phyloP scores from a whole-genome alignment of 2,797 vertebrate genomes.

The Dipus sagitta region DNA sequence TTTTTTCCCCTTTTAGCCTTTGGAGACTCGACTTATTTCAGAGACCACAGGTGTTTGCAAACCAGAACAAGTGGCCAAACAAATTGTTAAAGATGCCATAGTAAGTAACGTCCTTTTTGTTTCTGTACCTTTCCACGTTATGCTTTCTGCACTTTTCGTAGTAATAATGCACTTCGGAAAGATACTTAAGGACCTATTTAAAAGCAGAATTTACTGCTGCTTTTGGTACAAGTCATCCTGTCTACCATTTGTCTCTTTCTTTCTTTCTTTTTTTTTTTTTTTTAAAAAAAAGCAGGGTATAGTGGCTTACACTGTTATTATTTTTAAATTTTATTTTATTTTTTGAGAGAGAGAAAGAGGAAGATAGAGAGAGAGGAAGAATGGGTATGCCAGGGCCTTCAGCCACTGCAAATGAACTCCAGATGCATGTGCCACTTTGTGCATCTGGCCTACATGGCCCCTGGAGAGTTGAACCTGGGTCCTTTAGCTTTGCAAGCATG shows the following conservation, averaged over 20 bases:
- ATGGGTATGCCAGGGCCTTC: too few relatives aligned
- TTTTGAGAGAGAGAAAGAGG: too few relatives aligned
- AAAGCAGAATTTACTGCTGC: background rate
- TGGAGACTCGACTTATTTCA: constrained; percentile 97
- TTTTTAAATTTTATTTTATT: background rate
- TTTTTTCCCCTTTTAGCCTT: constrained; percentile 88
- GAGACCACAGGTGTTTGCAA: constrained; percentile 96
- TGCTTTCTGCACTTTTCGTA: background rate
- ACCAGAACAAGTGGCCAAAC: constrained; percentile 97
- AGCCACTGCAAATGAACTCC: too few relatives aligned
- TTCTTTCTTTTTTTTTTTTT: background rate
- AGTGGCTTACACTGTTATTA: background rate
- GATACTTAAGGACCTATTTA: background rate
- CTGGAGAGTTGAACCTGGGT: too few relatives aligned
- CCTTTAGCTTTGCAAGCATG: too few relatives aligned
- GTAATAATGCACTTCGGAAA: background rate
- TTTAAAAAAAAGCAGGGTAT: too few relatives aligned
- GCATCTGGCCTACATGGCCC: too few relatives aligned
- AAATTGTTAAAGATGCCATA: constrained; percentile 95
- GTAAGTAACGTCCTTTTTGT: constrained; percentile 89
- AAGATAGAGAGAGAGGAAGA: too few relatives aligned
- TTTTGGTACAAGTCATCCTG: background rate
- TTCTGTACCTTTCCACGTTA: background rate
- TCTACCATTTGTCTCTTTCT: background rate
- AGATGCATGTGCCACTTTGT: too few relatives aligned